Evolutionary conservation across 2,888 invertebrate species (phyloP).

Genomic region (Falcaria lacertinaria): DNA sequence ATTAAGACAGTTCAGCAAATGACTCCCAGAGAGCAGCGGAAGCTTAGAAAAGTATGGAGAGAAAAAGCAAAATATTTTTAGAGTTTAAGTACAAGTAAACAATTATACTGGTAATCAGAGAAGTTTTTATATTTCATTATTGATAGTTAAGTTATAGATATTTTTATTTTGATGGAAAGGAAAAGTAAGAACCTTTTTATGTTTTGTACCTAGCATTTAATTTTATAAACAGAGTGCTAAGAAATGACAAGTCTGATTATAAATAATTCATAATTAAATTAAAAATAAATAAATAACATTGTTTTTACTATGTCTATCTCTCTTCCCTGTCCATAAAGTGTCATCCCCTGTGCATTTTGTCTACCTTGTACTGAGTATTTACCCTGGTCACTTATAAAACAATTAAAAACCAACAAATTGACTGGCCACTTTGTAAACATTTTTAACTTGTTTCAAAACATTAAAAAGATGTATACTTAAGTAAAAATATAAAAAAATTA

Average conservation of each 20-base stretch:
- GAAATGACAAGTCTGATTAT: conserved; percentile 6
- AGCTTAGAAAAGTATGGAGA: background rate
- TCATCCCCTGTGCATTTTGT: conserved; percentile 9
- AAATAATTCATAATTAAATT: conserved; percentile 8
- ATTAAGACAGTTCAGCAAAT: conserved; percentile 8
- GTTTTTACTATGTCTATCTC: conserved; percentile 1
- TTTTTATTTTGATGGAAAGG: background rate
- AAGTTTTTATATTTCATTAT: too few relatives aligned
- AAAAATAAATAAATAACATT: conserved; percentile 9
- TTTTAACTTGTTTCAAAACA: conserved; percentile 5
- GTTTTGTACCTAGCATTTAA: conserved; percentile 2
- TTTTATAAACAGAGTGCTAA: conserved; percentile 2
- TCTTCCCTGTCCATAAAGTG: conserved; percentile 9
- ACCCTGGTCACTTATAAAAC: conserved; percentile 14
- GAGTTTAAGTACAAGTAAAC: too few relatives aligned
- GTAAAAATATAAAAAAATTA: conserved; percentile 8
- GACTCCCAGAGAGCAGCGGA: background rate
- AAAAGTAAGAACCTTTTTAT: conserved; percentile 3
- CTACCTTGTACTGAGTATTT: conserved; percentile 16
- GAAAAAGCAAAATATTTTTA: too few relatives aligned
- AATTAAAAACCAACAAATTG: conserved; percentile 14
- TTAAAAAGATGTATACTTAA: conserved; percentile 5
- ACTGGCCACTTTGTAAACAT: conserved; percentile 15
- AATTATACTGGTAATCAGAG: too few relatives aligned
- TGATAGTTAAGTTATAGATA: too few relatives aligned